Base-by-base conservation (phyloP, 2,113 vertebrate genomes). In the Setophaga petechia region DNA sequence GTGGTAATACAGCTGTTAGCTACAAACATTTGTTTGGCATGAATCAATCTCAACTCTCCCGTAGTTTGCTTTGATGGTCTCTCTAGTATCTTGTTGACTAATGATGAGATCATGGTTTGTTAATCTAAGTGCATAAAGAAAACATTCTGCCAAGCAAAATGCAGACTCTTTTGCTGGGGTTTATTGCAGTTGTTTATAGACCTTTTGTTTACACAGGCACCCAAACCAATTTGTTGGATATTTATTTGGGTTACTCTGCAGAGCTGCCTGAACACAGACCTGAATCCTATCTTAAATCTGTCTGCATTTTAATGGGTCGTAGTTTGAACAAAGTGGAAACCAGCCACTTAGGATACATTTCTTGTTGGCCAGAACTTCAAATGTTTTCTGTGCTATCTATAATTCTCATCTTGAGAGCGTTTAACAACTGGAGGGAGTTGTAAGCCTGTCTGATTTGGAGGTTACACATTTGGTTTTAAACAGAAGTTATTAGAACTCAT, bases 61-160 rank as follows among this genome's bases (percentile, higher is more conserved):
- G 96, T 97, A 96, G 98, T 95, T 98, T 96, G 96, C 98, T 99
- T 99, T 98, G 98, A 99, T 98, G 97, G 94, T 96, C 95, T 93
- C 94, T 96, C 97, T 96, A 91, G 96, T 97, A 98, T 98, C 97
- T 97, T 94, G 96, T 98, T 98, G 98, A 98, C 98, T 98, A 98
- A 98, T 90, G 97, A 97, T 98, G 97, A 98, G 97, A 97, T 98
- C 98, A 97, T 97, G 93, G 89, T 98, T 98, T 98, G 98, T 97
- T 98, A 96, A 97, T 96, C 97, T 97, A 96, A 96, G 93, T 81
- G 87, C 95, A 97, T 97, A 98, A 98, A 97, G 97, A 98, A 98
- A 98, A 98, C 92, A 97, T 94, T 95, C 94, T 84, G 97, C 97
- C 97, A 96, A 97, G 95, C 94, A 97, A 95, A 97, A 97, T 82